A percentile compares a stretch with the other conserved stretches of the same genome.
phyloP scores from a whole-genome alignment of 1,140 invertebrate genomes.

The Neodiprion lecontei region DNA sequence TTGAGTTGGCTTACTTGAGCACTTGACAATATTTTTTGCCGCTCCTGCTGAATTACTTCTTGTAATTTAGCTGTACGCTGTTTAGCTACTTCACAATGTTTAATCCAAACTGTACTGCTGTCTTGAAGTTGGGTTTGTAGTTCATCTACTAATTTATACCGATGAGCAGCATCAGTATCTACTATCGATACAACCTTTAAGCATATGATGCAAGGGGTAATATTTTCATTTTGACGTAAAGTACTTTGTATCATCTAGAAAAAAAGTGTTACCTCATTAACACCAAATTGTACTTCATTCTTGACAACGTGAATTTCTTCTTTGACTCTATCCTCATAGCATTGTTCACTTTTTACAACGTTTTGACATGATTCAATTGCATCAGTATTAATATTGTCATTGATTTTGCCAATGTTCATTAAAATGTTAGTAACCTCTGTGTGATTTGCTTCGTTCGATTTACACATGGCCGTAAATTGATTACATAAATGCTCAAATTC shows the following conservation, averaged over 20 bases:
- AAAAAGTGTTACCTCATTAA: conserved; percentile 40
- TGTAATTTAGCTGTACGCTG: conserved; percentile 30
- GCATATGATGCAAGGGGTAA: background rate
- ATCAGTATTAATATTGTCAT: conserved; percentile 28
- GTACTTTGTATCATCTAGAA: conserved; percentile 13
- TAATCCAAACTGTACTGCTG: conserved; percentile 31
- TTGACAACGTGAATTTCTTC: conserved; percentile 35
- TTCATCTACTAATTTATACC: conserved; percentile 38
- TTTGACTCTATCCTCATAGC: conserved; percentile 37
- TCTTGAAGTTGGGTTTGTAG: conserved; percentile 41
- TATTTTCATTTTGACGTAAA: conserved; percentile 28
- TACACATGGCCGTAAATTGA: conserved; percentile 36
- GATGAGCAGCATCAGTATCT: conserved; percentile 24
- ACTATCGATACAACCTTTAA: background rate
- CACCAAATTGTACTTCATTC: conserved; percentile 31
- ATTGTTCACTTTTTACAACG: conserved; percentile 26
- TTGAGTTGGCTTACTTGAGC: conserved; percentile 32
- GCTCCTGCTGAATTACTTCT: conserved; percentile 37
- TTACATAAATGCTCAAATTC: conserved; percentile 36
- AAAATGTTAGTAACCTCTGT: conserved; percentile 23
- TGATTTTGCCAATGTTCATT: conserved; percentile 11
- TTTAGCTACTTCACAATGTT: conserved; percentile 38
- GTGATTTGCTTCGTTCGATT: conserved; percentile 31
- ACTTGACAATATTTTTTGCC: conserved; percentile 31
- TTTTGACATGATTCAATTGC: conserved; percentile 15